Conservation (phyloP, 2,888 invertebrate genomes). For the Himalopsyche tibetana region DNA sequence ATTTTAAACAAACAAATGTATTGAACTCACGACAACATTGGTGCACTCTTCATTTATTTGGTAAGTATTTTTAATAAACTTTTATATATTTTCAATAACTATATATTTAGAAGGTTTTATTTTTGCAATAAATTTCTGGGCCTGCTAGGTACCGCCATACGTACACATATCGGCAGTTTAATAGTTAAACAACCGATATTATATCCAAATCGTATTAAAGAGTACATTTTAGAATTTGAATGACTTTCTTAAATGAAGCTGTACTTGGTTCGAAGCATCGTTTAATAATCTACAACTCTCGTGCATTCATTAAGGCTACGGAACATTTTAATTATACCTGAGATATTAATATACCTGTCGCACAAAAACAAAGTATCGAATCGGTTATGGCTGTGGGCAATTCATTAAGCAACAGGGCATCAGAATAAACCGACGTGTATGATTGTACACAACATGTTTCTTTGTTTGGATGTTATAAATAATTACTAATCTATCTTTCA, state of each 20-base stretch:
- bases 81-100: too few species aligned
- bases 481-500: constrained; percentile 27
- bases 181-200: too few species aligned
- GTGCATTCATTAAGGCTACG: background rate
- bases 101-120: too few species aligned
- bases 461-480: constrained; percentile 3
- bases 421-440: constrained; percentile 2
- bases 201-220: too few species aligned
- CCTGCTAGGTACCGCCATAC: too few species aligned
- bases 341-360: background rate
- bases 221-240: too few species aligned
- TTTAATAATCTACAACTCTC: background rate
- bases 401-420: constrained; percentile 15
- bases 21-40: too few species aligned
- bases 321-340: constrained; percentile 3
- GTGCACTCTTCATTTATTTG: too few species aligned
- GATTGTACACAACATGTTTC: constrained; percentile 23
- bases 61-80: too few species aligned
- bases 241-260: background rate
- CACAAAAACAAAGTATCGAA: constrained; percentile 7
- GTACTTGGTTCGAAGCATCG: background rate
- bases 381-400: background rate
- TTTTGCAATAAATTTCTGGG: too few species aligned
- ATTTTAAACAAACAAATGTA: too few species aligned
- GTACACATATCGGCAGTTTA: too few species aligned